Evolutionary conservation across 2,113 vertebrate genomes (phyloP).

Genomic region (Isichthys henryi): DNA sequence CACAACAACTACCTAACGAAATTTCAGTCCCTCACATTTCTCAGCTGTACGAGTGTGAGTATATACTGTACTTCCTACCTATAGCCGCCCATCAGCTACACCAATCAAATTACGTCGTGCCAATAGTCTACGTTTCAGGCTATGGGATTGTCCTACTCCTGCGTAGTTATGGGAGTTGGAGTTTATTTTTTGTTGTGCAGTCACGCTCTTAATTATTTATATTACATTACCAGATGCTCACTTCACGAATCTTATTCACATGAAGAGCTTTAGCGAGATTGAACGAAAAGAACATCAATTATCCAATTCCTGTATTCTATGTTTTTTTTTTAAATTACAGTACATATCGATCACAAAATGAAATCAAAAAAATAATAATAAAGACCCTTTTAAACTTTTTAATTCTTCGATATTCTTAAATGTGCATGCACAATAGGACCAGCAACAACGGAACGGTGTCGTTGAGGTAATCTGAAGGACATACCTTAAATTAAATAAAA

Average conservation of each 20-base stretch:
- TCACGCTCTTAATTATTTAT: background rate
- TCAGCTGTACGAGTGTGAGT: background rate
- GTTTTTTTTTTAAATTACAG: background rate
- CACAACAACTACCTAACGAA: slow-evolving; percentile 7
- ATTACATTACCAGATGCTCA: background rate
- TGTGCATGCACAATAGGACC: background rate
- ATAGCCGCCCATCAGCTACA: slow-evolving; percentile 12
- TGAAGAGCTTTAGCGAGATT: background rate
- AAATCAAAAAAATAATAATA: background rate
- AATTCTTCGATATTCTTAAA: background rate
- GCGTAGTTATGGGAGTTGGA: slow-evolving; percentile 11
- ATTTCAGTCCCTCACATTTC: slow-evolving; percentile 19
- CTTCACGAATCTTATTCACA: background rate
- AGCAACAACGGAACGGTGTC: background rate
- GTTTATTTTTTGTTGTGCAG: slow-evolving; percentile 12
- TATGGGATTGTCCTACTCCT: background rate
- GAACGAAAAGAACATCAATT: background rate
- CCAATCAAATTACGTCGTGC: slow-evolving; percentile 19
- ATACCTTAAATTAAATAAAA: background rate
- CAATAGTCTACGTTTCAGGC: slow-evolving; percentile 5
- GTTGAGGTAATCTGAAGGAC: background rate
- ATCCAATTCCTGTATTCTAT: background rate
- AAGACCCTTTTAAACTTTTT: background rate
- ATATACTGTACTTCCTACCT: slow-evolving; percentile 22
- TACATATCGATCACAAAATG: background rate